Evolutionary conservation across 2,888 invertebrate species (phyloP).

Genomic region (Caenorhabditis sp.): DNA sequence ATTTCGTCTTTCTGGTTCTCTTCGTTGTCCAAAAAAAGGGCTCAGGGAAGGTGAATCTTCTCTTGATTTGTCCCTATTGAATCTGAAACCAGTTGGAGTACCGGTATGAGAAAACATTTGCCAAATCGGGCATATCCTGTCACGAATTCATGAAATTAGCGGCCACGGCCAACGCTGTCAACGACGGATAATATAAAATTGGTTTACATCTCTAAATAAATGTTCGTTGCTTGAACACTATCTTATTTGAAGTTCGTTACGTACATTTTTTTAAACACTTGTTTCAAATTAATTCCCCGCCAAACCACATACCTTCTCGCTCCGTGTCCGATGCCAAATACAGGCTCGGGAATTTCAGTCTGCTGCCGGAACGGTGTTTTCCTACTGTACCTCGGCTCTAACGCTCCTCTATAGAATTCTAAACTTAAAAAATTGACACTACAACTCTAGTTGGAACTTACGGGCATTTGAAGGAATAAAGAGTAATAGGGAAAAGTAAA

Average conservation of each 20-base stretch:
- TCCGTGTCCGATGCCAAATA: slow-evolving; percentile 53
- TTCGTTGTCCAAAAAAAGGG: slow-evolving; percentile 49
- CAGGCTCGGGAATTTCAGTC: slow-evolving; percentile 48
- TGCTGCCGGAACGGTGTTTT: slow-evolving; percentile 57
- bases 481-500: slow-evolving; percentile 13
- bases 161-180: too few relatives aligned
- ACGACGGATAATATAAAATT: too few relatives aligned
- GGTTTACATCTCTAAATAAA: too few relatives aligned
- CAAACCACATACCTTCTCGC: slow-evolving; percentile 15
- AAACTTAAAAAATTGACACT: background rate
- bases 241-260: too few relatives aligned
- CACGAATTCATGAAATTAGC: too few relatives aligned
- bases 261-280: too few relatives aligned
- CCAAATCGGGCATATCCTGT: too few relatives aligned
- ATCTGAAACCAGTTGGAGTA: too few relatives aligned
- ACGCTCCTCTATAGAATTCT: slow-evolving; percentile 51
- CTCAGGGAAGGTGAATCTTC: slow-evolving; percentile 17
- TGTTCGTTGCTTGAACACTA: too few relatives aligned
- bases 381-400: slow-evolving; percentile 59
- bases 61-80: slow-evolving; percentile 35
- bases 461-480: slow-evolving; percentile 7
- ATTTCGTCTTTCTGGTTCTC: slow-evolving; percentile 45
- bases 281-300: too few relatives aligned
- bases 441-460: slow-evolving; percentile 5
- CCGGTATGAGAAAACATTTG: too few relatives aligned